These are phyloP conservation scores for Coecobrya sp. DNA, from an alignment of 2,888 invertebrate species.

Conservation along the genomic window DNA sequence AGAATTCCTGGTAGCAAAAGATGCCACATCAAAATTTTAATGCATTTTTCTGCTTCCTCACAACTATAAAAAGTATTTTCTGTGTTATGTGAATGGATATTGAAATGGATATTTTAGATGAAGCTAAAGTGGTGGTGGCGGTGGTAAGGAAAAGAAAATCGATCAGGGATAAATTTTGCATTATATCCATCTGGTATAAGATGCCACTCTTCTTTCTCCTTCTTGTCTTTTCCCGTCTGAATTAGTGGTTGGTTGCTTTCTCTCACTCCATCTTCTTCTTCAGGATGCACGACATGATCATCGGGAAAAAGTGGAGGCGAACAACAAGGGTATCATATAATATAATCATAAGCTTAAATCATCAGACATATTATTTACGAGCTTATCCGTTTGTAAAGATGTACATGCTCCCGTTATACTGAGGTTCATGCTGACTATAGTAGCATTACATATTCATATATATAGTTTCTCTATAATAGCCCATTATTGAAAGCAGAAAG, in stretches of 20 bases:
- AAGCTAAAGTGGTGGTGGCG: not conserved
- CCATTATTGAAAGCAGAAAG: not conserved
- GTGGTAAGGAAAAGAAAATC: constrained; percentile 76
- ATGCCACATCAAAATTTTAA: too few species aligned
- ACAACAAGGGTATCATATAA: not conserved
- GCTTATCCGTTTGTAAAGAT: too few species aligned
- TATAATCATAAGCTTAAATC: not conserved
- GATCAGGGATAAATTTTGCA: constrained; percentile 84
- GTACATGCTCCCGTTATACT: too few species aligned
- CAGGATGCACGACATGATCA: not conserved
- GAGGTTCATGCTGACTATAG: too few species aligned
- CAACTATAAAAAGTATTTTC: too few species aligned
- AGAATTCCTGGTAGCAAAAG: too few species aligned
- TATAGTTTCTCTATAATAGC: not conserved
- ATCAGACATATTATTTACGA: not conserved
- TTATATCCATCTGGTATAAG: constrained; percentile 64
- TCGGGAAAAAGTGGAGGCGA: not conserved
- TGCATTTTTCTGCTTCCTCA: too few species aligned
- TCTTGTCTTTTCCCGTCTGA: constrained; percentile 41
- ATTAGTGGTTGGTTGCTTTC: constrained; percentile 52
- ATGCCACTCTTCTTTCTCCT: not conserved
- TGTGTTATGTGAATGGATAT: not conserved
- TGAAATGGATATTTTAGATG: constrained; percentile 21
- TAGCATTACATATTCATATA: not conserved
- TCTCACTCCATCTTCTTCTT: constrained; percentile 6